These are phyloP conservation scores for Epinephelus cyanopodus DNA, from an alignment of 2,113 vertebrate genomes.

Conservation along the genomic window DNA sequence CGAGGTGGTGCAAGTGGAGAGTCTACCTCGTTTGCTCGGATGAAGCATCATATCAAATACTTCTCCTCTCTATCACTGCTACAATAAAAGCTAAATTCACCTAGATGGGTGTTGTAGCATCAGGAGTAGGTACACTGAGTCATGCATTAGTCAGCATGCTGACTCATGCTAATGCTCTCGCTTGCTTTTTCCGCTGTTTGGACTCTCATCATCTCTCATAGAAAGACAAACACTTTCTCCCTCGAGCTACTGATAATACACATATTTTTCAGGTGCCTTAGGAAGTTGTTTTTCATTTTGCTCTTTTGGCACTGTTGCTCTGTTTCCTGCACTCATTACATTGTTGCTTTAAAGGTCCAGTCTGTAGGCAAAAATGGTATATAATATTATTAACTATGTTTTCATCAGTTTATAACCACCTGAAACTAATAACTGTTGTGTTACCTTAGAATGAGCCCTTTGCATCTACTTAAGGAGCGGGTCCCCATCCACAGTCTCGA, in stretches of 20 bases:
- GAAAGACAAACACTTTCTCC: conserved; percentile 20
- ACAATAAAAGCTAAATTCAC: conserved; percentile 7
- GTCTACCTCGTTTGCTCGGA: conserved; percentile 17
- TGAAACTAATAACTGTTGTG: too few relatives aligned
- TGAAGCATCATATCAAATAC: conserved; percentile 33
- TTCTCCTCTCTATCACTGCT: conserved; percentile 4
- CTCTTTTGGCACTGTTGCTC: background rate
- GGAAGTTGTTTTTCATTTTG: background rate
- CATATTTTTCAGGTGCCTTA: background rate
- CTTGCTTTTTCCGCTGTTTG: background rate
- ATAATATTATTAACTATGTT: too few relatives aligned
- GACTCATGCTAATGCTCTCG: conserved; percentile 49
- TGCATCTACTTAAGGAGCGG: too few relatives aligned
- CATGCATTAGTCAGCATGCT: conserved; percentile 55
- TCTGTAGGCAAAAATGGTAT: too few relatives aligned
- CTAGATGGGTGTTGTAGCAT: conserved; percentile 25
- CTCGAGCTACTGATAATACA: background rate
- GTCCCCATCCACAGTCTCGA: too few relatives aligned
- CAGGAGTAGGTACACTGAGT: conserved; percentile 33
- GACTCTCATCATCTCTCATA: conserved; percentile 3
- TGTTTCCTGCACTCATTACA: background rate
- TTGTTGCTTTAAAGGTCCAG: too few relatives aligned
- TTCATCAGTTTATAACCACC: too few relatives aligned
- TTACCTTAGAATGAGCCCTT: too few relatives aligned
- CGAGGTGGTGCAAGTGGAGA: background rate